phyloP scores from a whole-genome alignment of 2,113 vertebrate species.

The Pluvianellus socialis region DNA sequence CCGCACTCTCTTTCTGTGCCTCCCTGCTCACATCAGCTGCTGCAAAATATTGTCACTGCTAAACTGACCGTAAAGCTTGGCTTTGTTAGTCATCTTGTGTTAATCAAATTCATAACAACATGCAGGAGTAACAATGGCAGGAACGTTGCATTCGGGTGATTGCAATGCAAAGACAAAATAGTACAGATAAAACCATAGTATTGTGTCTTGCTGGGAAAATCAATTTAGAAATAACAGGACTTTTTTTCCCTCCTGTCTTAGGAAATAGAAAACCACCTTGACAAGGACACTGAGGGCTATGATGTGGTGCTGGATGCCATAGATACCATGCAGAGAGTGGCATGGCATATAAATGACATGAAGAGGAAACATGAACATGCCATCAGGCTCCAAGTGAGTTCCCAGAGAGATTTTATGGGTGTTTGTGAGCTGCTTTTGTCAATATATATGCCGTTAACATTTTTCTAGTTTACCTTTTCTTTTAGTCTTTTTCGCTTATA shows the following conservation, averaged over 20 bases:
- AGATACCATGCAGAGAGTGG: slow-evolving; percentile 98
- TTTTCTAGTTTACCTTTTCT: slow-evolving; percentile 14
- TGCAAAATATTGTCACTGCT: neutral
- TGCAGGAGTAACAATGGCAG: neutral
- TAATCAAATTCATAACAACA: neutral
- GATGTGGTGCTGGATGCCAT: slow-evolving; percentile 97
- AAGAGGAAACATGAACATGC: slow-evolving; percentile 97
- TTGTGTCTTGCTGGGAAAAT: neutral
- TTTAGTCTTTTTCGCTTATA: slow-evolving; percentile 29
- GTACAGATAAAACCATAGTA: neutral
- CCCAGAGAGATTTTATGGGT: neutral
- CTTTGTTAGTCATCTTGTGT: neutral
- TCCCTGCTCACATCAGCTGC: neutral
- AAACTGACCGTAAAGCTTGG: neutral
- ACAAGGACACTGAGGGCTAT: slow-evolving; percentile 93
- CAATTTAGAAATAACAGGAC: neutral
- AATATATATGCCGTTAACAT: neutral
- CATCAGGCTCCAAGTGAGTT: slow-evolving; percentile 87
- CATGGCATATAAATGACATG: slow-evolving; percentile 99
- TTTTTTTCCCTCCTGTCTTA: slow-evolving; percentile 9
- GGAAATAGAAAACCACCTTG: slow-evolving; percentile 97
- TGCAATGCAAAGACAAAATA: neutral
- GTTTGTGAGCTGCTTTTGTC: neutral
- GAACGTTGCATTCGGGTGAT: neutral
- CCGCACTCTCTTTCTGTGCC: neutral